Percentiles rank a stretch among this genome's conserved stretches.
Conservation (phyloP, 2,797 vertebrate species). For the Pithecia hirsuta region DNA sequence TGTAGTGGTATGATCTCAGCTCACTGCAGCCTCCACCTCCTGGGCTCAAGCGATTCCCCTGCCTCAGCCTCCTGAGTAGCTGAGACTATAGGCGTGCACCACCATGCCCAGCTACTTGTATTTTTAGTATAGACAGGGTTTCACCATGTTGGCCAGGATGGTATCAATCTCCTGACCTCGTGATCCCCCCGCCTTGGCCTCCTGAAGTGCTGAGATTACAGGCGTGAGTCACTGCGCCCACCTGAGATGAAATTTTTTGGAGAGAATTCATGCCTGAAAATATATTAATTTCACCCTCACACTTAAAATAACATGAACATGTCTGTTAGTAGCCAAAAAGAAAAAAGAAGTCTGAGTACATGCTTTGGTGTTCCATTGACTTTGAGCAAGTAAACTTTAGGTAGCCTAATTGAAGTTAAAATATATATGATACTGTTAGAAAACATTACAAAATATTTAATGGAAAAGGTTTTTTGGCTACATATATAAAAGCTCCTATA, state of each 20-base stretch:
- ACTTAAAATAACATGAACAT: neutral
- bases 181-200: no score
- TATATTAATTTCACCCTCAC: neutral
- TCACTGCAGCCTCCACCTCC: neutral
- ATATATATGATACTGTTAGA: neutral
- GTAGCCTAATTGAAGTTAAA: neutral
- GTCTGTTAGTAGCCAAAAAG: neutral
- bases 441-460: neutral
- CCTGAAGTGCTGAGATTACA: neutral
- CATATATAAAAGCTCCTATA: neutral
- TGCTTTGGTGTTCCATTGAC: neutral
- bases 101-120: neutral
- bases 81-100: neutral
- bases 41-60: neutral
- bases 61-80: neutral
- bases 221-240: rapidly evolving
- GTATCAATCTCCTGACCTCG: no score
- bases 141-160: neutral
- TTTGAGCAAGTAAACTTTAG: neutral
- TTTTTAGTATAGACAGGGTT: neutral
- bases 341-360: neutral
- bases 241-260: neutral
- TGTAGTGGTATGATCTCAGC: neutral
- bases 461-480: neutral
- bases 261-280: neutral